Base-by-base conservation (phyloP, 2,797 vertebrate species). In the Adelosebastes latens region DNA sequence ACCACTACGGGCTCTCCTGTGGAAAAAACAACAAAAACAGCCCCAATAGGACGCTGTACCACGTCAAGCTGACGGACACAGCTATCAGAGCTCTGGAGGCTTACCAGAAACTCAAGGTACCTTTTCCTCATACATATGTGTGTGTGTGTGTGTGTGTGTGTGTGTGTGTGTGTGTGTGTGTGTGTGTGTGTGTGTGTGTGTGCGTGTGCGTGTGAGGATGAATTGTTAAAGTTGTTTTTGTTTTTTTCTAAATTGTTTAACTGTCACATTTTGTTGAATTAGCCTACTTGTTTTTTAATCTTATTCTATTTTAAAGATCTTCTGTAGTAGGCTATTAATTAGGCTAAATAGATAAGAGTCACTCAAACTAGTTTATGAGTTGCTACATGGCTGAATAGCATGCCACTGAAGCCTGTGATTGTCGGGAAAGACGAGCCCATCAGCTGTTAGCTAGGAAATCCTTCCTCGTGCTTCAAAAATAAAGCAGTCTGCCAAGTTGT, bases 1-100 rank as follows among this genome's bases (percentile, higher is more conserved):
- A 95, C 69, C 77, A 86, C 11, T 96, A 96, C 59, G 95, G 95
- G 68, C 96, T 96, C 80, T 93, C 91, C 88, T 96, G 96, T 82
- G 94, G 93, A 71, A 93, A 91, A 78, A 93, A 82, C 25, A 89
- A 59, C 69, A 92, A 55, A 89, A 94, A 0, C 88, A 81, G 81
- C 31, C 75, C 92, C 27, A 92, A 86, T 79, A 93, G 95, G 79
- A 96, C 96, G 58, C 88, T 97, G 70, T 94, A 95, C 86, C 96
- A 97, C 80, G 95, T 97, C 85, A 95, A 96, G 85, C 95, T 97
- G 49, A 97, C 96, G 77, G 96, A 96, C 84, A 94, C 96, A 10
- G 96, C 96, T 12, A 92, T 97, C 74, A 92, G 95, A 75, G 96
- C 96, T 11, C 92, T 98, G 89, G 95, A 96, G 63, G 95, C 95